phyloP scores from a whole-genome alignment of 92 coral and sea anemone genomes.

The Umimayanthus kanabou region DNA sequence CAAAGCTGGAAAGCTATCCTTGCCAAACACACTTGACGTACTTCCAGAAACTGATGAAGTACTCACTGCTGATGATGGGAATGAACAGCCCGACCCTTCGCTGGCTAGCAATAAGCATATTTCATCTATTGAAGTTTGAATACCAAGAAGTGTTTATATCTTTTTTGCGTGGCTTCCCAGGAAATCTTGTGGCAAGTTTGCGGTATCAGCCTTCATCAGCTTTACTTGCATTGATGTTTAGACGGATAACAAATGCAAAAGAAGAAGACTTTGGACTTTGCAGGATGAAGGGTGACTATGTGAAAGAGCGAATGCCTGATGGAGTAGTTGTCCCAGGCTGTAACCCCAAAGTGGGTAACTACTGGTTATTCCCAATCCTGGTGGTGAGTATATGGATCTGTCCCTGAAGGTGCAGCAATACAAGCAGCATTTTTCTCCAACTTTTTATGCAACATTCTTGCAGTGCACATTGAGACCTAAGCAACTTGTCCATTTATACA shows the following conservation, averaged over 20 bases:
- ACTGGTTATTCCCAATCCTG: conserved; percentile 92
- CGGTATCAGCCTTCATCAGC: conserved; percentile 85
- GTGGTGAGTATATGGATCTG: conserved; percentile 71
- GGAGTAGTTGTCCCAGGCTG: conserved; percentile 87
- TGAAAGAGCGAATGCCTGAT: conserved; percentile 67
- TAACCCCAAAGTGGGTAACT: conserved; percentile 69
- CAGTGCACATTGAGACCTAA: no score
- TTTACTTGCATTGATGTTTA: conserved; percentile 77
- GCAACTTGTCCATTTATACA: no score
- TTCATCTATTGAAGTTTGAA: conserved; percentile 56
- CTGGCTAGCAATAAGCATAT: conserved; percentile 48
- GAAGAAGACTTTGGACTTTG: conserved; percentile 63
- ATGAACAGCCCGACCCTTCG: conserved; percentile 58
- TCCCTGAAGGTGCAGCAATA: no score
- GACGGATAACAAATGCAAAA: conserved; percentile 60
- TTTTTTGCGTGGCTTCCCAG: conserved; percentile 92
- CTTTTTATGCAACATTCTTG: no score
- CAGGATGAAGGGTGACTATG: conserved; percentile 93
- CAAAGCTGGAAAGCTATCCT: conserved; percentile 70
- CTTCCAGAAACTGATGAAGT: conserved; percentile 67
- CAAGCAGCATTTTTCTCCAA: no score
- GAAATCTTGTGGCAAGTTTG: conserved; percentile 58
- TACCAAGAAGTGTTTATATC: conserved; percentile 82
- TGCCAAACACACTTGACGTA: conserved; percentile 69
- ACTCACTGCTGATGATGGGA: conserved; percentile 75